A percentile compares a stretch with the other conserved stretches of the same genome.
Evolutionary conservation across 2,113 vertebrate genomes (phyloP).

Genomic region (Ia io): DNA sequence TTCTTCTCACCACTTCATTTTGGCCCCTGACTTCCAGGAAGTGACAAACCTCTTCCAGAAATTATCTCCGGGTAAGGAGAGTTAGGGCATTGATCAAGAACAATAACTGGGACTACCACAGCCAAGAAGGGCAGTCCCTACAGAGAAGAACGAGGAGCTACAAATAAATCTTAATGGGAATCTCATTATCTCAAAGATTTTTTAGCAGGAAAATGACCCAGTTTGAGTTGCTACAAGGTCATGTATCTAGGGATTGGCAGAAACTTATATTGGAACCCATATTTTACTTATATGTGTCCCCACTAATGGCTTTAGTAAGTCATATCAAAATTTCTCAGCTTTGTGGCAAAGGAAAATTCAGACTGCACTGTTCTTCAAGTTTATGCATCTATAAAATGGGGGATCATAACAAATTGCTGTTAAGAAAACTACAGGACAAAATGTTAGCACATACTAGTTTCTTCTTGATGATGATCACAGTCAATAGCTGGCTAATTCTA

Average conservation of each 20-base stretch:
- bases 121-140: neutral
- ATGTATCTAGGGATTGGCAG: neutral
- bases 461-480: neutral
- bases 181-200: neutral
- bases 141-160: neutral
- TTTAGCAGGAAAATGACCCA: neutral
- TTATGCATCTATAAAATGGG: neutral
- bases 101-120: neutral
- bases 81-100: neutral
- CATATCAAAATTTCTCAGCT: neutral
- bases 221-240: neutral
- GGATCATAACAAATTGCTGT: neutral
- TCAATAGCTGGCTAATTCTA: neutral
- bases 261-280: neutral
- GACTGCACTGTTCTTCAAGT: neutral
- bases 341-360: neutral
- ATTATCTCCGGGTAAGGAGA: neutral
- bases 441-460: neutral
- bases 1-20: neutral
- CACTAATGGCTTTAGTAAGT: neutral
- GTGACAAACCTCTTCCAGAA: neutral
- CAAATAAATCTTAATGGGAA: neutral
- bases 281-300: neutral
- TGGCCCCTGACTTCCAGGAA: neutral
- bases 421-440: neutral